Evolutionary conservation across 2,113 vertebrate genomes (phyloP).

Genomic region (Amazona guildingii): DNA sequence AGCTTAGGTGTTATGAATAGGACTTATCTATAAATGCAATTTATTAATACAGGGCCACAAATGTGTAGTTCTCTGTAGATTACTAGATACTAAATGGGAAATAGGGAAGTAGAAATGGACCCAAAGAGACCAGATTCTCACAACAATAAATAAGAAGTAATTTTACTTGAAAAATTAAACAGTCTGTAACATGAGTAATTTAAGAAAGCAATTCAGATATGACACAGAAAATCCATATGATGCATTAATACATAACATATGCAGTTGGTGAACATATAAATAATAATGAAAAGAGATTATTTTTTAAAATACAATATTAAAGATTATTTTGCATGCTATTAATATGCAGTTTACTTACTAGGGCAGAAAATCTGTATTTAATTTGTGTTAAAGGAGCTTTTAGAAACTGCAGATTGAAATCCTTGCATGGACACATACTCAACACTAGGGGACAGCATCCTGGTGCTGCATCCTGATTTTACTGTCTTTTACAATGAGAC

Average conservation of each 20-base stretch:
- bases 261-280: background rate
- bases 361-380: background rate
- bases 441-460: background rate
- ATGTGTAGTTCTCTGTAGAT: background rate
- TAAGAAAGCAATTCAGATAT: background rate
- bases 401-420: background rate
- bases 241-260: background rate
- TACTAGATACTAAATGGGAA: background rate
- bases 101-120: background rate
- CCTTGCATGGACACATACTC: accelerated
- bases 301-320: background rate
- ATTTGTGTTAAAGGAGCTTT: background rate
- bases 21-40: background rate
- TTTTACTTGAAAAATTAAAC: background rate
- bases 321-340: background rate
- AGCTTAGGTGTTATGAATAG: background rate
- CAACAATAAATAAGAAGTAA: background rate
- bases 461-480: background rate
- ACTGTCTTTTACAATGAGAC: background rate
- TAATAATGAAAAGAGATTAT: background rate
- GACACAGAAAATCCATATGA: background rate
- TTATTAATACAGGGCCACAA: background rate
- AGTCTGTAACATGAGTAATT: background rate
- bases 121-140: background rate
- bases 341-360: background rate